A percentile compares a stretch with the other conserved stretches of the same genome.
Evolutionary conservation across 2,113 vertebrate genomes (phyloP).

Genomic region (Pteronura brasiliensis): DNA sequence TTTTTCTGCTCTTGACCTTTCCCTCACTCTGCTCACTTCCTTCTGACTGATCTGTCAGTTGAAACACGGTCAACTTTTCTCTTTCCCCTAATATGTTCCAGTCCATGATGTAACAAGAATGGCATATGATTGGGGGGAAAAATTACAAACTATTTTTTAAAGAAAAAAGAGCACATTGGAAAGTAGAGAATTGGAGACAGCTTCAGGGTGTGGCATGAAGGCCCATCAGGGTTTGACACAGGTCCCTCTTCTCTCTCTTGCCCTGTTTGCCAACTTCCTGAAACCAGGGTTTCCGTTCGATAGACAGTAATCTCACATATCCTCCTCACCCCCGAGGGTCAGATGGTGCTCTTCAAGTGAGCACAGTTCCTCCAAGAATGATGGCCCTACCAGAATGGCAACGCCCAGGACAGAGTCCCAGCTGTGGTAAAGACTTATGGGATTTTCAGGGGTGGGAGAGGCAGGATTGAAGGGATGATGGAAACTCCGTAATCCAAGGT

Average conservation of each 20-base stretch:
- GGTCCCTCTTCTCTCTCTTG: neutral
- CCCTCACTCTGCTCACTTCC: neutral
- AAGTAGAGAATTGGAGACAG: neutral
- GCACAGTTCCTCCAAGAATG: neutral
- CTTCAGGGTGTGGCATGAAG: neutral
- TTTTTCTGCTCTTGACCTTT: neutral
- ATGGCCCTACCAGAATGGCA: neutral
- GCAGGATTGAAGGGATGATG: neutral
- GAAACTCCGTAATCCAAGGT: neutral
- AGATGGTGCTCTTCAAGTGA: neutral
- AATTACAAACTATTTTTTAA: neutral
- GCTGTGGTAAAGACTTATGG: neutral
- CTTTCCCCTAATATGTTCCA: neutral
- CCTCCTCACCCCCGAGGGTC: neutral
- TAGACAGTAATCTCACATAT: neutral
- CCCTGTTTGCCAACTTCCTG: neutral
- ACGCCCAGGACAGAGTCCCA: neutral
- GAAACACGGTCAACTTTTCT: neutral
- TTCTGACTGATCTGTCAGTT: neutral
- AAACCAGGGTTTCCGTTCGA: neutral
- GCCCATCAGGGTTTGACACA: neutral
- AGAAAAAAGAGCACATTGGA: neutral
- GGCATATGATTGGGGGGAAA: neutral
- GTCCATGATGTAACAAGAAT: neutral
- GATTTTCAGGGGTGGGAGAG: neutral